Evolutionary conservation across 2,888 invertebrate species (phyloP).

Genomic region (Archaeoteleia sp.): DNA sequence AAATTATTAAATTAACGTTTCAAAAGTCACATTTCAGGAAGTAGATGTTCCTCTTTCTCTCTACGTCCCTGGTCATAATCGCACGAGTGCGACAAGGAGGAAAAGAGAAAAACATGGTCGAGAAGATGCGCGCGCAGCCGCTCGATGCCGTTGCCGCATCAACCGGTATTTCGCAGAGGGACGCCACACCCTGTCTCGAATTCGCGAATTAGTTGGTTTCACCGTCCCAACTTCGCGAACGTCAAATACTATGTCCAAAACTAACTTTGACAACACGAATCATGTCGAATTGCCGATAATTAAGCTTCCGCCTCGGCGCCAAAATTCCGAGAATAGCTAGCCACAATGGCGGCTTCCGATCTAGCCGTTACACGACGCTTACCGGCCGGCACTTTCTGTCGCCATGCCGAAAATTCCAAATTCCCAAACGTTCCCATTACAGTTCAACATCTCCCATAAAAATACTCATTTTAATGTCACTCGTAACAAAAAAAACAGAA

Average conservation of each 20-base stretch:
- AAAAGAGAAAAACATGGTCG: constrained; percentile 36
- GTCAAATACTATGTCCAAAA: too few species aligned
- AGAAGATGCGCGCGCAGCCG: constrained; percentile 70
- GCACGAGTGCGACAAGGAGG: background rate
- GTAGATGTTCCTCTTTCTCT: too few species aligned
- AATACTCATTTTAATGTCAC: too few species aligned
- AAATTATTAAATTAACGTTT: too few species aligned
- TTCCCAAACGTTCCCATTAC: background rate
- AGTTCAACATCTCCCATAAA: too few species aligned
- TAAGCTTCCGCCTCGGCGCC: too few species aligned
- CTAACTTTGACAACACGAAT: too few species aligned
- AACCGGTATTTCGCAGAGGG: constrained; percentile 60
- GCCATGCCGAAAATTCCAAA: constrained; percentile 24
- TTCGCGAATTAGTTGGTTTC: constrained; percentile 21
- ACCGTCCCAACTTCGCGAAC: too few species aligned
- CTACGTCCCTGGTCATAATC: constrained; percentile 12
- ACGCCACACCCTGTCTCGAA: constrained; percentile 67
- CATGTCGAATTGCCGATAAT: too few species aligned
- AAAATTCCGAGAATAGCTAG: constrained; percentile 17
- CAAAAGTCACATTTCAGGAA: too few species aligned
- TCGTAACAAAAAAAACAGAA: background rate
- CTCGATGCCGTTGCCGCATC: constrained; percentile 70
- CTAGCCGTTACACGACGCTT: constrained; percentile 47
- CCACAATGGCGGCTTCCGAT: constrained; percentile 27
- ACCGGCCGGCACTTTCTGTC: constrained; percentile 57